Percentiles rank a stretch among this genome's conserved stretches.
These are phyloP conservation scores for Steromphala cineraria DNA, from an alignment of 2,888 invertebrate species.

Conservation along the genomic window DNA sequence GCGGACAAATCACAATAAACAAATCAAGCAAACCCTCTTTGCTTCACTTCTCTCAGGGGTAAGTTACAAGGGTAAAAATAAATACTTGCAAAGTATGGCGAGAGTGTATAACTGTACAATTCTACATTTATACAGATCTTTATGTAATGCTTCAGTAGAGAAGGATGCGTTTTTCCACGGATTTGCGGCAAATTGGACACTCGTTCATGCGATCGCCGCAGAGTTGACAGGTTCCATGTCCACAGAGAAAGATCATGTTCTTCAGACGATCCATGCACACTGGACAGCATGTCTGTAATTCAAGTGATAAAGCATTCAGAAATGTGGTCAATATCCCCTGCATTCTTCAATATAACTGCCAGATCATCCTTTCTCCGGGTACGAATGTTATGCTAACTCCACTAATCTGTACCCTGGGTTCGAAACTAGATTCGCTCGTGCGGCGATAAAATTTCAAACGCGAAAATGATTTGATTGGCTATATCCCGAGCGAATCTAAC, in stretches of 20 bases:
- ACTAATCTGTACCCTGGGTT: no score
- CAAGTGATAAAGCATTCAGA: background rate
- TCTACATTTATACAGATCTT: background rate
- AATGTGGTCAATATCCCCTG: no score
- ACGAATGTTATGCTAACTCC: no score
- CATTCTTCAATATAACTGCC: no score
- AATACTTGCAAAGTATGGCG: background rate
- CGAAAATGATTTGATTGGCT: no score
- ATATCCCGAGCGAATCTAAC: no score
- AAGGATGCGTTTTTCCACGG: conserved; percentile 95
- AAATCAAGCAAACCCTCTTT: background rate
- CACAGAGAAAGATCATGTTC: conserved; percentile 99
- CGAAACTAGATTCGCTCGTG: no score
- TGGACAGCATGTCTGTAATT: conserved; percentile 94
- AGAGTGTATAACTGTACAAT: background rate
- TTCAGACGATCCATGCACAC: conserved; percentile 97
- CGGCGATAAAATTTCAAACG: no score
- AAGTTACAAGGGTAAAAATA: background rate
- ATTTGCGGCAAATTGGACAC: conserved; percentile 97
- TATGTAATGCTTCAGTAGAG: conserved; percentile 80
- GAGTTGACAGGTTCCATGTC: conserved; percentile 98
- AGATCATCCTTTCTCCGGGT: no score
- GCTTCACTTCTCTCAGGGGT: background rate
- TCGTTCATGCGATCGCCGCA: conserved; percentile 98
- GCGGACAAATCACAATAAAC: background rate